Percentiles rank a stretch among this genome's conserved stretches.
Evolutionary conservation across 2,113 vertebrate genomes (phyloP).

Genomic region (Mastomys coucha): DNA sequence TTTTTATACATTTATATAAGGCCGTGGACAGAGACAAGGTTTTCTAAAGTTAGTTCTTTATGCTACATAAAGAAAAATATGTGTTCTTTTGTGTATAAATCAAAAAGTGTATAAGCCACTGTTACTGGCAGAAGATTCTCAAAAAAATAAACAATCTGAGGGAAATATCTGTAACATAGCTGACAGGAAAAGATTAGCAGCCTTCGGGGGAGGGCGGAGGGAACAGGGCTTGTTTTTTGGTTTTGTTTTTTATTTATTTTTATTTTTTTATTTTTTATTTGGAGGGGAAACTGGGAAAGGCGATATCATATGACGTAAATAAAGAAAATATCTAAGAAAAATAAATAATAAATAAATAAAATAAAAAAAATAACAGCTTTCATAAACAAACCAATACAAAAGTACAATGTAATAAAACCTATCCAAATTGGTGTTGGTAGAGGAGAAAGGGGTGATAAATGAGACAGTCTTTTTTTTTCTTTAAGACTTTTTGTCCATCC

Average conservation of each 20-base stretch:
- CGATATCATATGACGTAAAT: no score
- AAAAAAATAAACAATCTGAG: not conserved
- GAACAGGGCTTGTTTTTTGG: no score
- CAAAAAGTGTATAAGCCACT: slow-evolving; percentile 33
- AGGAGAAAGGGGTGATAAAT: not conserved
- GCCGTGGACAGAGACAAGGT: not conserved
- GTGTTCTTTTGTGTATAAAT: not conserved
- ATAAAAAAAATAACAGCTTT: no score
- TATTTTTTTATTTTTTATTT: no score
- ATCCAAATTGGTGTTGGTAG: not conserved
- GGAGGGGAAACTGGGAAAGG: no score
- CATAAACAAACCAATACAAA: slow-evolving; percentile 7
- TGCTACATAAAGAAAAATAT: not conserved
- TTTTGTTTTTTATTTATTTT: no score
- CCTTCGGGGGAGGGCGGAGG: no score
- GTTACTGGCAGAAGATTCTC: not conserved
- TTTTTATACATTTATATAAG: not conserved
- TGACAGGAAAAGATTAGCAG: not conserved
- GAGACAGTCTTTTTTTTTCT: not conserved
- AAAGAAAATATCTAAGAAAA: no score
- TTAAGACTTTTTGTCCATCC: not conserved
- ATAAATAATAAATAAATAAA: no score
- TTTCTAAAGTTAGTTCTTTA: not conserved
- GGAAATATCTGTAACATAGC: not conserved
- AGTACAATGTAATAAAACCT: not conserved